Percentiles rank a stretch among this genome's conserved stretches.
phyloP scores from a whole-genome alignment of 2,113 vertebrate species.

The Tragelaphus buxtoni region DNA sequence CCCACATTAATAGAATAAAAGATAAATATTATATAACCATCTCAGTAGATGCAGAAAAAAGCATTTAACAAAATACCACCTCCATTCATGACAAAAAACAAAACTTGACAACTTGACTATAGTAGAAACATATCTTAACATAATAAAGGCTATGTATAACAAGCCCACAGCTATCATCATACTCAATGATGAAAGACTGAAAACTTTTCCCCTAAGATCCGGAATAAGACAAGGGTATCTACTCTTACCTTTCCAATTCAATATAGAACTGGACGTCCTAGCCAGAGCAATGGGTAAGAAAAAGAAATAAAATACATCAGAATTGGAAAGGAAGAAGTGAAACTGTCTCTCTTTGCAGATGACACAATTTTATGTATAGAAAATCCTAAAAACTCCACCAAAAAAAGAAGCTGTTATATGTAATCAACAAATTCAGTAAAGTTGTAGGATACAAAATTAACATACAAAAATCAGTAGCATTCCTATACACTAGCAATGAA shows the following conservation, averaged over 20 bases:
- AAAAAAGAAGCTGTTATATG: neutral
- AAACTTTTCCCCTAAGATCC: neutral
- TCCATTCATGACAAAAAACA: neutral
- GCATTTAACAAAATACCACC: neutral
- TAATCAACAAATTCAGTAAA: neutral
- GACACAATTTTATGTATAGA: neutral
- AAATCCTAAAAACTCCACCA: neutral
- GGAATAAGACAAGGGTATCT: neutral
- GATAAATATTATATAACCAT: neutral
- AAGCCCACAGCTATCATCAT: neutral
- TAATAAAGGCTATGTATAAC: neutral
- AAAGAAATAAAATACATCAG: neutral
- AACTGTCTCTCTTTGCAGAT: neutral
- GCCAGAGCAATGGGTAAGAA: neutral
- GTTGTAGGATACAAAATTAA: neutral
- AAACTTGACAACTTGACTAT: neutral
- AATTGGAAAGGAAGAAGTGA: neutral
- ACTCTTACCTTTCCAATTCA: neutral
- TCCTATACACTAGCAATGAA: neutral
- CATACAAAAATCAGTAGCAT: neutral
- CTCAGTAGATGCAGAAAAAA: neutral
- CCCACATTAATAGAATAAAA: neutral
- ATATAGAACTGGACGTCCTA: neutral
- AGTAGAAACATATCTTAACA: neutral
- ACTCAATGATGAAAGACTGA: neutral